Conservation (phyloP, 2,113 vertebrate genomes). For the human (Homo sapiens) region GRCh38 chr13:19707001-19707500, state of each 20-base stretch:
- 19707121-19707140: neutral
- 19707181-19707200: neutral
- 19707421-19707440: neutral
- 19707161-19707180: neutral
- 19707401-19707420: neutral
- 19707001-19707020: neutral
- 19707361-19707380: neutral
- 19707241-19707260: neutral
- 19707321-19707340: neutral
- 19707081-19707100: neutral
- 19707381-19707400: neutral
- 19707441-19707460: neutral
- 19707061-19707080: neutral
- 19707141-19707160: neutral
- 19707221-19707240: neutral
- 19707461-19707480: neutral
- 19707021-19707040: neutral
- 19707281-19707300: neutral
- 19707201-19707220: neutral
- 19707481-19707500: neutral
- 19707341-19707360: constrained; percentile 16
- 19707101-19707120: neutral
- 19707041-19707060: neutral
- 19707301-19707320: neutral
- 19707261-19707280: neutral